phyloP scores from a whole-genome alignment of 37 sponge, comb jelly and placozoan species.

The Eunapius fragilis region DNA sequence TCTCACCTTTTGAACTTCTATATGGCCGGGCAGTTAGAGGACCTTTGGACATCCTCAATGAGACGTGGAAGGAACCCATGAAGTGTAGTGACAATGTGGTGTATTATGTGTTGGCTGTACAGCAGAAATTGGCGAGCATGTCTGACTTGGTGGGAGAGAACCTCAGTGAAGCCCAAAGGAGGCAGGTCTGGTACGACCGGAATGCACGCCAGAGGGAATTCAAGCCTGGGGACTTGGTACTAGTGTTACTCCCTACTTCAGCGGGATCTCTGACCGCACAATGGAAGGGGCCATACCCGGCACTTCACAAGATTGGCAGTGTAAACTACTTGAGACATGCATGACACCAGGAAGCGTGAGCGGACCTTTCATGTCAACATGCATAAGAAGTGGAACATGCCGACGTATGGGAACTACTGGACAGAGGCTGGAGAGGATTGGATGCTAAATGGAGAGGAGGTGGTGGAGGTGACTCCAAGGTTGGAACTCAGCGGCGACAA shows the following conservation, averaged over 20 bases:
- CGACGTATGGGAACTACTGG: background rate
- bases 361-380: conserved; percentile 53
- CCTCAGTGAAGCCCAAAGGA: background rate
- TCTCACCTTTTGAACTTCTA: conserved; percentile 42
- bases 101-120: background rate
- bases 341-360: no score
- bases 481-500: conserved; percentile 5
- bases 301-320: background rate
- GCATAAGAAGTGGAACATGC: conserved; percentile 17
- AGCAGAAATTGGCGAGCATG: background rate
- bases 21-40: conserved; percentile 38
- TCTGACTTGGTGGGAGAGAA: background rate
- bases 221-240: conserved; percentile 49
- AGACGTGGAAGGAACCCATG: conserved; percentile 18
- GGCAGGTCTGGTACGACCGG: background rate
- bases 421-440: background rate
- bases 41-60: conserved; percentile 25
- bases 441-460: conserved; percentile 22
- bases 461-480: background rate
- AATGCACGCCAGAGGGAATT: conserved; percentile 35
- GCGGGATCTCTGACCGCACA: conserved; percentile 25
- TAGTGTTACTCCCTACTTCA: conserved; percentile 49
- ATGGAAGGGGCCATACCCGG: conserved; percentile 23
- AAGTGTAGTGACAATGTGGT: background rate
- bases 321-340: conserved; percentile 34